These are phyloP conservation scores for Tyto alba DNA, from an alignment of 2,113 vertebrate genomes.

Conservation along the genomic window DNA sequence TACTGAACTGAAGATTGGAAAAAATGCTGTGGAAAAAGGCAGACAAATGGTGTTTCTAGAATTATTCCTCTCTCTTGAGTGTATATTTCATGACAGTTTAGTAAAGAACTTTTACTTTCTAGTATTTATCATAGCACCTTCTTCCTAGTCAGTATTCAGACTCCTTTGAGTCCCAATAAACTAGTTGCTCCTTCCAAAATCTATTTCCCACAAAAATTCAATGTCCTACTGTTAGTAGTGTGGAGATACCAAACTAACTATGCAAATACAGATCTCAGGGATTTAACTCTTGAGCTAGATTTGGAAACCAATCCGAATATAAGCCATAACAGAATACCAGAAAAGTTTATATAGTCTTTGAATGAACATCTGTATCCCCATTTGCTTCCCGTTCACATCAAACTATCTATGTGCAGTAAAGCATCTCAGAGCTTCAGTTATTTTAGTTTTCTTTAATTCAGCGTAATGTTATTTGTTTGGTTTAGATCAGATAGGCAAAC, in stretches of 20 bases:
- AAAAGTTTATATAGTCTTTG: not conserved
- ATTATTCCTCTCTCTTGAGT: not conserved
- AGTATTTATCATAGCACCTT: not conserved
- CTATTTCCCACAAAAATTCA: not conserved
- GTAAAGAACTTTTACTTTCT: not conserved
- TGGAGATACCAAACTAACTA: not conserved
- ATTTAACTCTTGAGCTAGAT: not conserved
- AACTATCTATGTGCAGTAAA: not conserved
- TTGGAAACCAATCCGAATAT: not conserved
- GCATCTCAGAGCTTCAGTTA: not conserved
- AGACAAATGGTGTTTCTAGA: not conserved
- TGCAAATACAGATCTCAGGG: not conserved
- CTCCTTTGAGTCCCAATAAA: not conserved
- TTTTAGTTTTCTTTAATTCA: not conserved
- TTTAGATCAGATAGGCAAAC: not conserved
- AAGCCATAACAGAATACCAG: not conserved
- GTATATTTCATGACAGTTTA: not conserved
- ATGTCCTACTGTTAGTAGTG: accelerated
- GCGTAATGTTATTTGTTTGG: not conserved
- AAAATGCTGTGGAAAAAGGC: not conserved
- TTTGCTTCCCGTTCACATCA: not conserved
- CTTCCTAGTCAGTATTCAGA: not conserved
- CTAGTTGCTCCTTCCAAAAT: not conserved
- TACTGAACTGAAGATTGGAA: not conserved
- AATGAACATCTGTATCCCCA: not conserved